A percentile compares a stretch with the other conserved stretches of the same genome.
These are phyloP conservation scores for Drymodes brunneopygia DNA, from an alignment of 2,113 vertebrate genomes.

Conservation along the genomic window DNA sequence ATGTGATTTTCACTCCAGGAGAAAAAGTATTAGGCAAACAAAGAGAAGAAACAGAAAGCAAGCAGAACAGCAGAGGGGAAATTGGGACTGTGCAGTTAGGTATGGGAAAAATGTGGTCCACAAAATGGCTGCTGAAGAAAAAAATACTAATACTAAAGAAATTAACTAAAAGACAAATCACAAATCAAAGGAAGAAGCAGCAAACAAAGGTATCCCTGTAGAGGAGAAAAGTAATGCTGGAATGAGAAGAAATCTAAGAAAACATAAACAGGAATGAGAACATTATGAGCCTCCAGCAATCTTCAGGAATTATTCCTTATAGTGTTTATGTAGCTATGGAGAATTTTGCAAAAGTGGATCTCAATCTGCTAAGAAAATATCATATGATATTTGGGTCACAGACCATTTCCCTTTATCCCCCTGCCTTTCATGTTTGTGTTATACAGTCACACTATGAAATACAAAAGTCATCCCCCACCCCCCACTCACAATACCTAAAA, in stretches of 20 bases:
- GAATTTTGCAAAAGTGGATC: background rate
- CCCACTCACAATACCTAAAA: background rate
- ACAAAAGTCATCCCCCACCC: background rate
- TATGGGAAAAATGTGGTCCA: rapidly evolving
- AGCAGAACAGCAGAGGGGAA: background rate
- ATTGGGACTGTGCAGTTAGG: background rate
- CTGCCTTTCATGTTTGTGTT: background rate
- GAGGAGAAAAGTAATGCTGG: background rate
- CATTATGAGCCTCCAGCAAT: background rate
- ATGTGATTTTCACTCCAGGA: background rate
- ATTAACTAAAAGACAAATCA: background rate
- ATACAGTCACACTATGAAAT: background rate
- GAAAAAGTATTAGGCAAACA: background rate
- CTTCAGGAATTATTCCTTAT: background rate
- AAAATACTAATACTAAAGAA: background rate
- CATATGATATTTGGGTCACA: background rate
- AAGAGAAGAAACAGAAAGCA: background rate
- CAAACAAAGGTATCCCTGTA: background rate
- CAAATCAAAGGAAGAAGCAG: background rate
- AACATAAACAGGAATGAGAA: background rate
- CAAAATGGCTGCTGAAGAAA: background rate
- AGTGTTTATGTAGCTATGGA: background rate
- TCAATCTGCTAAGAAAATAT: background rate
- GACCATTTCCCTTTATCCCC: background rate
- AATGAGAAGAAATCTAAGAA: background rate